Evolutionary conservation across 2,797 vertebrate species (phyloP), one percentile per base, ranked within the genome.

Genomic region (Rhynchonycteris naso): DNA sequence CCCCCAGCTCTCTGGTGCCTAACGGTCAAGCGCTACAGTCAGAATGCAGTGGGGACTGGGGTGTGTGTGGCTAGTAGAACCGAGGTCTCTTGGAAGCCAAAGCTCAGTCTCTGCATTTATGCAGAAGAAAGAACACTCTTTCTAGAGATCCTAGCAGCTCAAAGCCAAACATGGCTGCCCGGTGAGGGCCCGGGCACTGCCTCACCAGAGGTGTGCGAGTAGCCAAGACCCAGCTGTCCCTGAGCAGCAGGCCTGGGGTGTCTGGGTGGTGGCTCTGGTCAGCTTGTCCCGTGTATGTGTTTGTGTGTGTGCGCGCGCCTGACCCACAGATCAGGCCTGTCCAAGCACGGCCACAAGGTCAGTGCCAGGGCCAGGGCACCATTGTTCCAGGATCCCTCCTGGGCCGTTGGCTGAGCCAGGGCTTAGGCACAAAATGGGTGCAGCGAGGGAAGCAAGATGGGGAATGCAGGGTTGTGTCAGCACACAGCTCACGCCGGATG

Each of bases 341-440:
- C 82, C 33, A 21, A 50, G 84, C 76, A 12, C 2, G 30, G 61
- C 91, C 81, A 92, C 8, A 38, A 91, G 92, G 76, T 93, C 93
- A 94, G 88, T 58, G 78, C 82, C 68, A 19, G 74, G 63, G 80
- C 85, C 50, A 59, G 83, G 71, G 9, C 43, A 16, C 83, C 43
- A 90, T 92, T 95, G 92, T 97, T 91, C 88, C 2, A 8, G 58
- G 91, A 91, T 93, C 88, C 61, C 43, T 89, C 90, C 83, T 33
- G 69, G 86, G 93, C 63, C 87, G 81, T 92, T 2, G 0, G 90
- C 79, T 5, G n/a, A 72, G 86, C 88, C 69, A 63, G 81, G 69
- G 94, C 92, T 96, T 97, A 96, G 68, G 43, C 82, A 61, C 38
- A 96, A 65, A 96, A 96, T 95, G 88, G 58, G 68, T 88, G 91